A percentile compares a stretch with the other conserved stretches of the same genome.
phyloP scores from a whole-genome alignment of 2,113 vertebrate species.

The Hystrix cristata region DNA sequence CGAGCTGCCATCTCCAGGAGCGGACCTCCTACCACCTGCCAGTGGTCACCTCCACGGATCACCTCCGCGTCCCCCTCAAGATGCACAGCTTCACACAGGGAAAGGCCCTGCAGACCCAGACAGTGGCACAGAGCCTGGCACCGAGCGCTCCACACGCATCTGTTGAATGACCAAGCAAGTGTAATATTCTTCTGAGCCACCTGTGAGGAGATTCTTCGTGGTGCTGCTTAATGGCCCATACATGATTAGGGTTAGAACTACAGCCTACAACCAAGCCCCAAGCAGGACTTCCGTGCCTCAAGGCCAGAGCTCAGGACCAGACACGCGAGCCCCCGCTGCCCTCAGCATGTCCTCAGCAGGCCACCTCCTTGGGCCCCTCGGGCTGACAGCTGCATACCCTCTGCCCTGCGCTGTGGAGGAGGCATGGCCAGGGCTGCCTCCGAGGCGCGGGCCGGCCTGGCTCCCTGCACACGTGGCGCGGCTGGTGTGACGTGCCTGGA shows the following conservation, averaged over 20 bases:
- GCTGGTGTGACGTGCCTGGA: neutral
- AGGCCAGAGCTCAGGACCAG: neutral
- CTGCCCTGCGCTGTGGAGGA: neutral
- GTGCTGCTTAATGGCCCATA: neutral
- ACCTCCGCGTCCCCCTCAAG: neutral
- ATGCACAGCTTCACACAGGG: neutral
- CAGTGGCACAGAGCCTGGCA: neutral
- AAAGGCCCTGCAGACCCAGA: neutral
- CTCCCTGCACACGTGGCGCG: rapidly evolving
- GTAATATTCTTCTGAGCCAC: neutral
- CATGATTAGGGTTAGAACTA: neutral
- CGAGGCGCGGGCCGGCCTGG: rapidly evolving
- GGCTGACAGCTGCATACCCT: neutral
- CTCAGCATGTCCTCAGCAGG: neutral
- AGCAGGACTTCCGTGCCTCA: neutral
- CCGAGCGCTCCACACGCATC: neutral
- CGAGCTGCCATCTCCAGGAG: neutral
- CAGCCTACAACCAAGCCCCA: neutral
- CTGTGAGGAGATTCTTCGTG: neutral
- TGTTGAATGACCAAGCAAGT: neutral
- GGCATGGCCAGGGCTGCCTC: neutral
- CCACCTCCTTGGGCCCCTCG: neutral
- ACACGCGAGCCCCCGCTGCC: neutral
- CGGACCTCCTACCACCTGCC: no score
- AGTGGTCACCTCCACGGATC: neutral